Evolutionary conservation across 2,113 vertebrate genomes (phyloP).

Genomic region (Choloepus hoffmanni): DNA sequence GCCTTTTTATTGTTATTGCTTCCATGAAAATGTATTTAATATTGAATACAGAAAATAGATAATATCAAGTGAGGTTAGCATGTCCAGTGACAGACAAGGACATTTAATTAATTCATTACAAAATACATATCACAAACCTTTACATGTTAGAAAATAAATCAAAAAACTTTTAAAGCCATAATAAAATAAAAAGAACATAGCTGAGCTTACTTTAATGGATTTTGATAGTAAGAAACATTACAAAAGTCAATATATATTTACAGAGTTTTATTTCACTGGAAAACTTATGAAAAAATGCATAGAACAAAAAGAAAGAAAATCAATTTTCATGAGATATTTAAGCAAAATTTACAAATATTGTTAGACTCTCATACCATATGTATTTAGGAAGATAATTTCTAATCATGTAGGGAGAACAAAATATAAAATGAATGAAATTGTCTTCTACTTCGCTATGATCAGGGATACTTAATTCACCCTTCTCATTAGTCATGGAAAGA

Average conservation of each 20-base stretch:
- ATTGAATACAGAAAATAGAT: neutral
- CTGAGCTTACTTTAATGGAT: neutral
- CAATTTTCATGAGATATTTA: neutral
- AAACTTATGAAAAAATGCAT: constrained; percentile 1
- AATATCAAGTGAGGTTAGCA: neutral
- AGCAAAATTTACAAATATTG: neutral
- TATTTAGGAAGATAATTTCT: constrained; percentile 1
- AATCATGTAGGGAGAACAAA: constrained; percentile 17
- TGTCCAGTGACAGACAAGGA: neutral
- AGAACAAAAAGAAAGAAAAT: neutral
- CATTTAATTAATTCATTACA: neutral
- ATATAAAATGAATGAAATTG: neutral
- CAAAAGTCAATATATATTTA: neutral
- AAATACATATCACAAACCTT: neutral
- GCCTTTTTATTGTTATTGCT: neutral
- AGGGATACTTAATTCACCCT: neutral
- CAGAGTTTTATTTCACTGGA: constrained; percentile 19
- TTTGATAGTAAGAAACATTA: constrained; percentile 7
- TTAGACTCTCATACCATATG: neutral
- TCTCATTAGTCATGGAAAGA: neutral
- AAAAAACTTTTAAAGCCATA: neutral
- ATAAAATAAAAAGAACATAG: neutral
- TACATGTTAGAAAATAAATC: neutral
- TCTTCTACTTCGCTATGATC: neutral
- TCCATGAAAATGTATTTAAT: neutral